phyloP scores from a whole-genome alignment of 2,113 vertebrate genomes.

The Trogon melanurus region DNA sequence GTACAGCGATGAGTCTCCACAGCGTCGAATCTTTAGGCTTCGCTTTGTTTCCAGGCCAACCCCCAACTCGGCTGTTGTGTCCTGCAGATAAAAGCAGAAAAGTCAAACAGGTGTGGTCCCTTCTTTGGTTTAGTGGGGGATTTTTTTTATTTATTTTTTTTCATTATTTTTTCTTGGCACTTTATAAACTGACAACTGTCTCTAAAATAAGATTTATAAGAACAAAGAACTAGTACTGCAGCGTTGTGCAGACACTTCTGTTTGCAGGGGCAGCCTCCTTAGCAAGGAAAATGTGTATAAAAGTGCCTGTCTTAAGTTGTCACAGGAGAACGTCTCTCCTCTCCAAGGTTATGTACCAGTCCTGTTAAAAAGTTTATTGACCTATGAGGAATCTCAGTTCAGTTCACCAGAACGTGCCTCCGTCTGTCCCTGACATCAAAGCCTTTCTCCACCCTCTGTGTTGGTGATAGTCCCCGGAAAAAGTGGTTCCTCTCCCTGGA shows the following conservation, averaged over 20 bases:
- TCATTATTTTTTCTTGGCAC: too few species aligned
- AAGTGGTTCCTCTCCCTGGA: neutral
- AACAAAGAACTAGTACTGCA: neutral
- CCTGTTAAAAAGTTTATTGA: constrained; percentile 56
- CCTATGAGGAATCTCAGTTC: neutral
- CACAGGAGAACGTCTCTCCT: neutral
- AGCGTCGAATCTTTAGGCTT: neutral
- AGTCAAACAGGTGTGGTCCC: neutral
- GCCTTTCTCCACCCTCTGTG: neutral
- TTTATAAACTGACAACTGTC: too few species aligned
- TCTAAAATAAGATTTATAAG: neutral
- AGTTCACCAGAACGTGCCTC: neutral
- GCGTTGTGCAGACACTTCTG: neutral
- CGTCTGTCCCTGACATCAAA: constrained; percentile 21
- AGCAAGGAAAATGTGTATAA: neutral
- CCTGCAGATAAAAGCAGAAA: neutral
- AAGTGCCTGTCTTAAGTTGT: neutral
- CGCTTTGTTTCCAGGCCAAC: neutral
- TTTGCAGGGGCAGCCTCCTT: neutral
- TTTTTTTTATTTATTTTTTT: neutral
- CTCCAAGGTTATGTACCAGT: neutral
- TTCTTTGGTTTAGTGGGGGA: neutral
- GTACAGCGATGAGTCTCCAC: neutral
- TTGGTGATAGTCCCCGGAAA: neutral
- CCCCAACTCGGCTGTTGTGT: neutral